Evolutionary conservation across 2,888 invertebrate species (phyloP), one percentile per base, ranked within the genome.

Genomic region (Agrotis segetum): DNA sequence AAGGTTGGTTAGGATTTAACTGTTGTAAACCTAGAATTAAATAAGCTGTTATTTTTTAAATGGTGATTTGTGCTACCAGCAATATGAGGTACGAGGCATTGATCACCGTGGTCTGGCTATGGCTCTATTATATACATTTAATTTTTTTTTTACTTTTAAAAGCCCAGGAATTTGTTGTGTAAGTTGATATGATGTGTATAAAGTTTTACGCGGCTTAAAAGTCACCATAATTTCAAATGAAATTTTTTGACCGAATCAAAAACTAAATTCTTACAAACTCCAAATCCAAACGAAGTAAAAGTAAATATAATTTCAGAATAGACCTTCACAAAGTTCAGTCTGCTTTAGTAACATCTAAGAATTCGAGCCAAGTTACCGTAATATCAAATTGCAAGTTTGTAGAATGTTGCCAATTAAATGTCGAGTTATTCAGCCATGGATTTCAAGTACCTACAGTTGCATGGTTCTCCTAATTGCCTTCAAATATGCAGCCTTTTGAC

Each of bases 321-420:
- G 14, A 24, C 19, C 56, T 19, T 50, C 24, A 50, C 17, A 53
- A 69, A 53, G 21, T 53, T 59, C 65, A 58, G 68, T 68, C 68
- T 49, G 7, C 40, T 21, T 19, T 19, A 55, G 9, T 17, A 47
- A 49, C 17, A 55, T 55, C 55, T 60, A 50, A 50, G 55, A 63
- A 67, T 55, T n/a, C 21, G 21, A 49, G 2, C 16, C 53, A 47
- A 73, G 68, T 67, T 79, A 56, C 21, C 52, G 44, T 64, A 68
- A 68, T 44, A 61, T 19, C 60, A 56, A 68, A 74, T 47, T 58
- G 64, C 61, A 62, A 65, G 34, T 53, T 46, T 19, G 46, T 49
- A 64, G 63, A 78, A 64, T 50, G 53, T 53, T 60, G 74, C 74
- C 77, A 79, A 69, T 77, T 77, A 73, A 76, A 74, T 75, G 64